Evolutionary conservation across 2,888 invertebrate species (phyloP).

Genomic region (Melitaea athalia): DNA sequence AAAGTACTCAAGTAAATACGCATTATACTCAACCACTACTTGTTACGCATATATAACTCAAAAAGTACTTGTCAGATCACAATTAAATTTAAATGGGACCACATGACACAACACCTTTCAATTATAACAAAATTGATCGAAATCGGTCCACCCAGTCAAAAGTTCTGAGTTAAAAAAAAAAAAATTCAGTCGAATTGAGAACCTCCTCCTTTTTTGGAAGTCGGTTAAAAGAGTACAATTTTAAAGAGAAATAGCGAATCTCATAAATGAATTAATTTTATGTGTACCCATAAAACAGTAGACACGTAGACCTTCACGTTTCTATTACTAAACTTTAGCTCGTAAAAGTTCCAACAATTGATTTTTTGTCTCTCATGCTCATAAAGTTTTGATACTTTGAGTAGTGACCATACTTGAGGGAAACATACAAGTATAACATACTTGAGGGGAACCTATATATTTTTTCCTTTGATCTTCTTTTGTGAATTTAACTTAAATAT

Average conservation of each 20-base stretch:
- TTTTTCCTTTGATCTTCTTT: not conserved
- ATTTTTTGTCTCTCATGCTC: constrained; percentile 46
- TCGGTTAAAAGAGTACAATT: not conserved
- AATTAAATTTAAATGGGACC: too few species aligned
- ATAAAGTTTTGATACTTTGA: constrained; percentile 46
- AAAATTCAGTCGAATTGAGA: too few species aligned
- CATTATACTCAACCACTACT: too few species aligned
- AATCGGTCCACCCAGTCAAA: too few species aligned
- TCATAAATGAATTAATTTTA: not conserved
- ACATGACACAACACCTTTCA: too few species aligned
- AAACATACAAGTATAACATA: not conserved
- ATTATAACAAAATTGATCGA: too few species aligned
- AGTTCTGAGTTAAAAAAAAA: too few species aligned
- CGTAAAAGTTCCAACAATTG: constrained; percentile 57
- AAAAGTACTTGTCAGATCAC: too few species aligned
- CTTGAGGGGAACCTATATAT: not conserved
- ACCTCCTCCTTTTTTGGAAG: too few species aligned
- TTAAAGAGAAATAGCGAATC: not conserved
- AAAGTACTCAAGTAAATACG: too few species aligned
- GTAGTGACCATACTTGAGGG: not conserved
- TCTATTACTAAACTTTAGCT: constrained; percentile 59
- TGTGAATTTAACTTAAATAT: not conserved
- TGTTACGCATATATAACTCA: too few species aligned
- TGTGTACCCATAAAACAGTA: not conserved
- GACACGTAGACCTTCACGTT: constrained; percentile 44